Base-by-base conservation (phyloP, 2,113 vertebrate species). In the Bungarus multicinctus region DNA sequence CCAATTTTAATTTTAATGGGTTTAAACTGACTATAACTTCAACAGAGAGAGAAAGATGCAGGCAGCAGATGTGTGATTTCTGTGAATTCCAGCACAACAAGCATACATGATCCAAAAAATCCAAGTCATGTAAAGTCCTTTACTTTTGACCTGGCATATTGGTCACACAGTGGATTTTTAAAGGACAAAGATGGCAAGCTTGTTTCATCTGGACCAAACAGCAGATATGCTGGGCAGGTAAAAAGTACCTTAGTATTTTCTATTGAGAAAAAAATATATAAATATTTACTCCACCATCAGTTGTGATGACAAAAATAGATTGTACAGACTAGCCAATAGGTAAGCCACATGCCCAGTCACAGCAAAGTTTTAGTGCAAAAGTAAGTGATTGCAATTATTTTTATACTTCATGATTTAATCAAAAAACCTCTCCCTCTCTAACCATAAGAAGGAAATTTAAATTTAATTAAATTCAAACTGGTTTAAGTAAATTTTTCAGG, bases 161-260 rank as follows among this genome's bases (percentile, higher is more conserved):
- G 98, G 98, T 98, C 98, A 92, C 98, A 97, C 89, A 96, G 90
- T n/a, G 96, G 98, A 91, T 98, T 98, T 95, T 90, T 96, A 1
- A 97, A 95, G 81, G 96, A 98, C 90, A 91, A 95, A 91, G 95
- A 97, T 0, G 97, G 97, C 60, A 95, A 97, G 12, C 97, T 98
- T 3, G 87, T 98, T 85, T 95, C 98, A 3, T 96, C 98, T 93
- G 98, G 98, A 69, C 94, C 95, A 1, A 97, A 95, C 1, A 96
- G 98, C 43, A 97, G 97, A 87, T 98, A 98, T 0, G 96, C 97
- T n/a, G 97, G 98, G 94, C 98, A 99, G 98, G 98, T 98, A 96
- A 97, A 20, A 45, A 2, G 4, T 53, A 91, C 23, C 55, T 94
- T 93, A 89, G 74, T 5, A 47, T 27, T 45, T 89, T 60, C 74